Percentiles rank a stretch among this genome's conserved stretches.
These are phyloP conservation scores for Rhineura floridana DNA, from an alignment of 2,113 vertebrate genomes.

Conservation along the genomic window DNA sequence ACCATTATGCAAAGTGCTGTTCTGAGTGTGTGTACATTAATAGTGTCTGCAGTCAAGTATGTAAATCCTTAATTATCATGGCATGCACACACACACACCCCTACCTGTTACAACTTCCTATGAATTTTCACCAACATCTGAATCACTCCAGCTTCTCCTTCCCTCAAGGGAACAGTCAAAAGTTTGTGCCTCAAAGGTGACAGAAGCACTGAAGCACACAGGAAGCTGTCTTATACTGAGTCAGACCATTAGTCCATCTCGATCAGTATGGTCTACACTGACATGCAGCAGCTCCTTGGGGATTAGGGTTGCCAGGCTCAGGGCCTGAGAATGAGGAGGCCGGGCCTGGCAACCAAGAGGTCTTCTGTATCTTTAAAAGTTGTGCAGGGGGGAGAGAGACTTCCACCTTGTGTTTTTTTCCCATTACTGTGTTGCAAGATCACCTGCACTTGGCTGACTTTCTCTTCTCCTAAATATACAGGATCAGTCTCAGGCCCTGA, in stretches of 20 bases:
- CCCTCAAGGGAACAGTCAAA: slow-evolving; percentile 5
- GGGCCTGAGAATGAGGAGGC: no score
- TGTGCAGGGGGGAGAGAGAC: background rate
- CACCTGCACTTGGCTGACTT: no score
- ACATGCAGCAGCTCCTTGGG: no score
- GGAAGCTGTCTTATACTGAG: background rate
- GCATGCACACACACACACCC: background rate
- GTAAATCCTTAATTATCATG: slow-evolving; percentile 54
- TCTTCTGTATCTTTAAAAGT: no score
- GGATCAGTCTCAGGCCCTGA: no score
- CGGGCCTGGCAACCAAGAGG: no score
- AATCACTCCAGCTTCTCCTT: slow-evolving; percentile 45
- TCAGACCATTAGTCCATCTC: no score
- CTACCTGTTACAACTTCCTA: slow-evolving; percentile 48
- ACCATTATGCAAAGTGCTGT: slow-evolving; percentile 51
- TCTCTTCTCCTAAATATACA: no score
- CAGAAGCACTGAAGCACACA: background rate
- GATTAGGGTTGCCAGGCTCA: no score
- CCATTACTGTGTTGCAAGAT: no score
- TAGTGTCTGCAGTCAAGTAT: slow-evolving; percentile 49
- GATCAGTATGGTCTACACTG: no score
- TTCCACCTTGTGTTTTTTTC: no score
- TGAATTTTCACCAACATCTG: slow-evolving; percentile 37
- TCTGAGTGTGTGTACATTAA: slow-evolving; percentile 41
- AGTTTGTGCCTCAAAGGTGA: background rate